Conservation (phyloP, 1,140 invertebrate species). For the Oedothorax gibbosus region DNA sequence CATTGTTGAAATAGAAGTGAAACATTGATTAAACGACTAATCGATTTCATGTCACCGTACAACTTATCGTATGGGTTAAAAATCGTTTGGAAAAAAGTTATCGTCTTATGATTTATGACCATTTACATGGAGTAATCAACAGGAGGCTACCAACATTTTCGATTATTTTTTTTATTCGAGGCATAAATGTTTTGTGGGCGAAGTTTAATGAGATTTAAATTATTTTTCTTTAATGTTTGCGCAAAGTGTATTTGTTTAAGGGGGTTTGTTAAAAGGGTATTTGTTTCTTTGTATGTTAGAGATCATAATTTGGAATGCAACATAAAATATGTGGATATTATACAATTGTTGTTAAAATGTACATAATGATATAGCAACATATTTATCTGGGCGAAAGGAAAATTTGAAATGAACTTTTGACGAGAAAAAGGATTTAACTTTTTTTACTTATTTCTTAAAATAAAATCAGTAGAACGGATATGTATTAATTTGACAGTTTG, state of each 20-base stretch:
- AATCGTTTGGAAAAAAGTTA: not conserved
- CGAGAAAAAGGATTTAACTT: not conserved
- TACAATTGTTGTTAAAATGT: not conserved
- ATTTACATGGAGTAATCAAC: slow-evolving; percentile 22
- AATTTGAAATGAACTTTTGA: not conserved
- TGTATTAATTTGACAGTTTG: not conserved
- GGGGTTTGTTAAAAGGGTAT: no score
- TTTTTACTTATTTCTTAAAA: not conserved
- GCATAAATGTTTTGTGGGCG: no score
- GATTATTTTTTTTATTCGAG: not conserved
- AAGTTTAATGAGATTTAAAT: no score
- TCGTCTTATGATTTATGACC: slow-evolving; percentile 11
- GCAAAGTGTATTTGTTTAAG: no score
- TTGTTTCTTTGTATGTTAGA: no score
- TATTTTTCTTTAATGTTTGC: no score
- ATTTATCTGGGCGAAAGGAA: not conserved
- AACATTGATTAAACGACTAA: slow-evolving; percentile 42
- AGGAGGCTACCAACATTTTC: not conserved
- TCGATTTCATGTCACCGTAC: slow-evolving; percentile 21
- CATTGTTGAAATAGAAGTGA: slow-evolving; percentile 24
- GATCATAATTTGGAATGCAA: no score
- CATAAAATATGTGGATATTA: not conserved
- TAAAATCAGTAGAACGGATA: not conserved
- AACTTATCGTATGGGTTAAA: not conserved
- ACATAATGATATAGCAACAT: not conserved